Conservation (phyloP, 2,113 vertebrate genomes). For the Periophthalmus modestus region DNA sequence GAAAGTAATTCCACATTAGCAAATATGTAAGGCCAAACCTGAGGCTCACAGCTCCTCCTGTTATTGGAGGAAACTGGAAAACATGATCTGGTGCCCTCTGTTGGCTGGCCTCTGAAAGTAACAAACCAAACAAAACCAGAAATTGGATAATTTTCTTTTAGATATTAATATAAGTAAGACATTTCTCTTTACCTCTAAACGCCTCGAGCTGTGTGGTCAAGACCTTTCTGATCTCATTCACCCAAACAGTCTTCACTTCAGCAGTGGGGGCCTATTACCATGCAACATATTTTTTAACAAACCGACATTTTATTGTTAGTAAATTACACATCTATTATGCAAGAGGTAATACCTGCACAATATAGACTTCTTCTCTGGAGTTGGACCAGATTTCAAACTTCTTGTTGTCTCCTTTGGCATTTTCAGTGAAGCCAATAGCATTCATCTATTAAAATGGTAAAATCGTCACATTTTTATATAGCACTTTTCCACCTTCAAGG, state of each 20-base stretch:
- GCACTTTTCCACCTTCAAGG: too few relatives aligned
- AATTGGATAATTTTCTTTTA: too few relatives aligned
- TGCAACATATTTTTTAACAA: background rate
- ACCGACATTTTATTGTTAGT: background rate
- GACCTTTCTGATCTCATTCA: constrained; percentile 95
- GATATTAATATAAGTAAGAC: background rate
- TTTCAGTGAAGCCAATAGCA: constrained; percentile 95
- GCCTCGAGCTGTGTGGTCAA: constrained; percentile 93
- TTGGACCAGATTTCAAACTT: constrained; percentile 99
- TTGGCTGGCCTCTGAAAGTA: constrained; percentile 85
- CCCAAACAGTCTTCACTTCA: constrained; percentile 94
- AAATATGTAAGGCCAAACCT: constrained; percentile 72
- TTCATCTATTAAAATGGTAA: constrained; percentile 82
- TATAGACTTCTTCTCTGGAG: constrained; percentile 96
- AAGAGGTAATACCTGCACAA: constrained; percentile 85
- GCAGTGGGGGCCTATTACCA: constrained; percentile 84
- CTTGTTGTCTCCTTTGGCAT: constrained; percentile 92
- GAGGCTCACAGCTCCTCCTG: constrained; percentile 65
- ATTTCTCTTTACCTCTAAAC: constrained; percentile 81
- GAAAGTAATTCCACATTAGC: background rate
- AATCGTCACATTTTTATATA: too few relatives aligned
- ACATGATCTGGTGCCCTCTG: constrained; percentile 86
- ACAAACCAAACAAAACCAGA: background rate
- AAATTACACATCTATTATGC: background rate
- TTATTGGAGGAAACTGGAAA: constrained; percentile 69